Percentiles rank a stretch among this genome's conserved stretches.
phyloP scores from a whole-genome alignment of 2,113 vertebrate genomes.

The Pelodiscus sinensis region DNA sequence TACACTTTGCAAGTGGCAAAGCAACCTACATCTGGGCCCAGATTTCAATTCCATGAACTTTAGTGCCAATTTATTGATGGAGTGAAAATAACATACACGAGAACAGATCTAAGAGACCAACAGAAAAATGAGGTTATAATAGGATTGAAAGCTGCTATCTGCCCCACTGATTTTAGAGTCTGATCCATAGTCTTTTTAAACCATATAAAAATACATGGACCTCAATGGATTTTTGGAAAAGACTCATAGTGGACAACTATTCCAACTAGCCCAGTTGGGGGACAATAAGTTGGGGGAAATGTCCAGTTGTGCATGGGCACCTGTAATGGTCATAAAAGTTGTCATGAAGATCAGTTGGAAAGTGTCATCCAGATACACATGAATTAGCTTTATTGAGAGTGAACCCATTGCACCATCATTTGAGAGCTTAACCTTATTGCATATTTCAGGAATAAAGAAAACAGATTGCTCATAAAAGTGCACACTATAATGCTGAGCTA shows the following conservation, averaged over 20 bases:
- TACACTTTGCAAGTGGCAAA: neutral
- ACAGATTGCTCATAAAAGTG: neutral
- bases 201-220: accelerated
- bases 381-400: accelerated
- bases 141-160: neutral
- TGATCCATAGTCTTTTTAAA: neutral
- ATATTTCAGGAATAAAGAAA: neutral
- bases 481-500: accelerated
- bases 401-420: neutral
- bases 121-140: neutral
- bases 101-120: neutral
- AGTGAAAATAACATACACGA: neutral
- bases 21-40: neutral
- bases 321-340: neutral
- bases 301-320: too few species aligned
- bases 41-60: neutral
- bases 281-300: accelerated
- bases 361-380: accelerated
- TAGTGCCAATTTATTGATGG: neutral
- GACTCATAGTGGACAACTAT: neutral
- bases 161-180: neutral
- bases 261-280: neutral
- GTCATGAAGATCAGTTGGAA: accelerated
- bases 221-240: accelerated
- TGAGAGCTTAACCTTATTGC: neutral